phyloP scores from a whole-genome alignment of 2,113 vertebrate species.

The Ascaphus truei region DNA sequence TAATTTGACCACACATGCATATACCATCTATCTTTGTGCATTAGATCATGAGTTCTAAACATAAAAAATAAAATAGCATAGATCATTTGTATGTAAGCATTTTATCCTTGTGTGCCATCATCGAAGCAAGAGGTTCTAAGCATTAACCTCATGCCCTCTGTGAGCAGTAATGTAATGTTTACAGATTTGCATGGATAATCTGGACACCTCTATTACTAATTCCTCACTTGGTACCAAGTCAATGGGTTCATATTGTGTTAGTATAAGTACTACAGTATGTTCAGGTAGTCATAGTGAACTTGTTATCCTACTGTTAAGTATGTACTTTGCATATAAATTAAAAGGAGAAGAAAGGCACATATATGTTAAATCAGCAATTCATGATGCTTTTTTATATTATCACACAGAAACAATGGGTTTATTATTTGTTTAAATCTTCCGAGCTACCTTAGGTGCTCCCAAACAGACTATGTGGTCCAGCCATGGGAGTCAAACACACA shows the following conservation, averaged over 20 bases:
- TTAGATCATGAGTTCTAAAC: background rate
- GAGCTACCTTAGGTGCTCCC: too few species aligned
- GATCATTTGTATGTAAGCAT: background rate
- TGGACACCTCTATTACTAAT: constrained; percentile 23
- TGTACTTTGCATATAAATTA: constrained; percentile 35
- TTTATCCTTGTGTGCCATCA: background rate
- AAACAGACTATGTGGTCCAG: too few species aligned
- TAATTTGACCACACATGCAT: too few species aligned
- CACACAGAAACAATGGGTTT: too few species aligned
- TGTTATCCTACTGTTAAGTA: constrained; percentile 30
- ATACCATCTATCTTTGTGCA: too few species aligned
- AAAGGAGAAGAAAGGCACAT: constrained; percentile 3
- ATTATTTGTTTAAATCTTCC: too few species aligned
- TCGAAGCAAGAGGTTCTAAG: constrained; percentile 7
- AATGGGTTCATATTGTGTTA: constrained; percentile 26
- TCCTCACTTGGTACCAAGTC: constrained; percentile 1
- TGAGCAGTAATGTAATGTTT: constrained; percentile 30
- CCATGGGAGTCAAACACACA: too few species aligned
- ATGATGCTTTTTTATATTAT: too few species aligned
- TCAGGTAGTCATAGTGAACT: constrained; percentile 16
- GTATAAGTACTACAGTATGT: constrained; percentile 8
- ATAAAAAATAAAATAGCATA: background rate
- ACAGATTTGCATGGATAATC: constrained; percentile 30
- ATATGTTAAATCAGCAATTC: background rate
- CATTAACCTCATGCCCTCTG: constrained; percentile 14